Conservation (phyloP, 2,888 invertebrate genomes). For the Aspidiotus rigidus region DNA sequence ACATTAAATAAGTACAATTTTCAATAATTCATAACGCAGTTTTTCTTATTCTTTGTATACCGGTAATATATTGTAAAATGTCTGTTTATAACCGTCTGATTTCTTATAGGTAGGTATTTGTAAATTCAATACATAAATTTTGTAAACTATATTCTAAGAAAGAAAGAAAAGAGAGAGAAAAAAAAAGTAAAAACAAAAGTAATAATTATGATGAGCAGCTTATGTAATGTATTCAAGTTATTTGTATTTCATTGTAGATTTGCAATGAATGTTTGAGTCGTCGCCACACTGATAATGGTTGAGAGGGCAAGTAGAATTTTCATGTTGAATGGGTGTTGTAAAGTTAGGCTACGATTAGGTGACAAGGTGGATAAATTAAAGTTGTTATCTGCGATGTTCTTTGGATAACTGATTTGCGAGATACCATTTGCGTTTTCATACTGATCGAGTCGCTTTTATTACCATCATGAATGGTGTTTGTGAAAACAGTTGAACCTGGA, state of each 20-base stretch:
- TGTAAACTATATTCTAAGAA: too few relatives aligned
- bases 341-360: slow-evolving; percentile 18
- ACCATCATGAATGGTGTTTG: slow-evolving; percentile 9
- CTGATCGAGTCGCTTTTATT: slow-evolving; percentile 7
- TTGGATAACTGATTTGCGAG: slow-evolving; percentile 16
- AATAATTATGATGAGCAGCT: neutral
- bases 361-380: slow-evolving; percentile 20
- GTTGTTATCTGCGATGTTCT: slow-evolving; percentile 18
- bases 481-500: slow-evolving; percentile 14
- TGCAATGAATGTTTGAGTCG: slow-evolving; percentile 16
- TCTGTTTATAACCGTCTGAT: too few relatives aligned
- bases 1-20: neutral
- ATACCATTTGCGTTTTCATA: slow-evolving; percentile 19
- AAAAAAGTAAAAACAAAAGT: neutral
- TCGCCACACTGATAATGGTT: slow-evolving; percentile 7
- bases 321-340: slow-evolving; percentile 7
- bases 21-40: neutral
- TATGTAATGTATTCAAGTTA: neutral
- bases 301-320: slow-evolving; percentile 10
- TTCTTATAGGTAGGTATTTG: too few relatives aligned
- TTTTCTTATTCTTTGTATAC: neutral
- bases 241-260: slow-evolving; percentile 22
- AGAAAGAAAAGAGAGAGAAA: neutral
- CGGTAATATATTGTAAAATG: too few relatives aligned
- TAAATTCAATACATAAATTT: too few relatives aligned